A percentile compares a stretch with the other conserved stretches of the same genome.
These are phyloP conservation scores for Semaprochilodus insignis DNA, from an alignment of 2,797 vertebrate species.

Conservation along the genomic window DNA sequence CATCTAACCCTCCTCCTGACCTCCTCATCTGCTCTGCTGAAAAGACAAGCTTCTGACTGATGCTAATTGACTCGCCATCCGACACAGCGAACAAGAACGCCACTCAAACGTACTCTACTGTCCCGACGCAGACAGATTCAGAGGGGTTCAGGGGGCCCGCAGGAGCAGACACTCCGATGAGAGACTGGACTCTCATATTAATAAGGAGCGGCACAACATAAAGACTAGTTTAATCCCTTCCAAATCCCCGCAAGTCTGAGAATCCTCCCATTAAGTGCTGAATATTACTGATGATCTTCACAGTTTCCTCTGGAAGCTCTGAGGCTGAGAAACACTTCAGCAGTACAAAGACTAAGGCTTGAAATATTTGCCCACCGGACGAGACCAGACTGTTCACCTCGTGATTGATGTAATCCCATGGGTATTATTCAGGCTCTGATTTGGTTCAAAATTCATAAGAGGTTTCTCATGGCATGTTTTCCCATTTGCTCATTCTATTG, in stretches of 20 bases:
- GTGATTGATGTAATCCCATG: neutral
- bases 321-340: neutral
- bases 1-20: slow-evolving; percentile 57
- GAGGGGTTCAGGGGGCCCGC: slow-evolving; percentile 5
- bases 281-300: slow-evolving; percentile 33
- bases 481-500: too few relatives aligned
- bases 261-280: slow-evolving; percentile 27
- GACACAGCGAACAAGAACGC: slow-evolving; percentile 41
- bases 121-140: slow-evolving; percentile 34
- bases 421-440: too few relatives aligned
- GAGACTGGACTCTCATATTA: slow-evolving; percentile 47
- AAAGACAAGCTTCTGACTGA: slow-evolving; percentile 46
- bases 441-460: too few relatives aligned
- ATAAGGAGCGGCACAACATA: slow-evolving; percentile 65
- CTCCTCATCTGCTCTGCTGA: slow-evolving; percentile 57
- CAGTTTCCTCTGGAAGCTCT: neutral
- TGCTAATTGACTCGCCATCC: slow-evolving; percentile 61
- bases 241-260: slow-evolving; percentile 29
- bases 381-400: neutral
- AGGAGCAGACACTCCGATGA: neutral
- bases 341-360: neutral
- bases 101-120: slow-evolving; percentile 42
- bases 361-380: neutral
- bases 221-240: slow-evolving; percentile 67
- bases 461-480: too few relatives aligned